These are phyloP conservation scores for Yponomeuta plumbellus DNA, from an alignment of 2,888 invertebrate species.

Conservation along the genomic window DNA sequence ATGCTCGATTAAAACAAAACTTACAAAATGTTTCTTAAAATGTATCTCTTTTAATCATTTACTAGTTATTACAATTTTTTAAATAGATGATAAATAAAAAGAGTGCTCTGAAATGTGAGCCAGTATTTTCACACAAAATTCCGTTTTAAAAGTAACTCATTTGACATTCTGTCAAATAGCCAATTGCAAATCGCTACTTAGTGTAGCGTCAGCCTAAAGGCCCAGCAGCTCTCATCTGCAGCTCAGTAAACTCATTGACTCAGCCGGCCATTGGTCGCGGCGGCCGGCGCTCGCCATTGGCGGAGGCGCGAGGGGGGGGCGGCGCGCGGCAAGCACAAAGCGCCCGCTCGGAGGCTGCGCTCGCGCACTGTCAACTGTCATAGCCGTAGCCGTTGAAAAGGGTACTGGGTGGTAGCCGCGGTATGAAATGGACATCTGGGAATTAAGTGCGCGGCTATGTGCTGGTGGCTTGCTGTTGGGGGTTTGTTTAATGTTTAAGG, in stretches of 20 bases:
- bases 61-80: no score
- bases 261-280: constrained; percentile 55
- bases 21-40: no score
- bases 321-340: constrained; percentile 56
- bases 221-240: not conserved
- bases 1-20: no score
- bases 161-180: not conserved
- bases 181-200: constrained; percentile 19
- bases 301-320: constrained; percentile 29
- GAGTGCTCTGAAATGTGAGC: no score
- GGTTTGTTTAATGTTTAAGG: no score
- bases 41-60: no score
- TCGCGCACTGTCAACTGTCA: constrained; percentile 53
- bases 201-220: constrained; percentile 45
- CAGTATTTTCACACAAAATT: no score
- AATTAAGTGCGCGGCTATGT: not conserved
- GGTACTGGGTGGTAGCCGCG: constrained; percentile 11
- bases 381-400: constrained; percentile 51
- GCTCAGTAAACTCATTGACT: not conserved
- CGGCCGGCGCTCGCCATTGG: constrained; percentile 47
- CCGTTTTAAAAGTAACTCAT: no score
- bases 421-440: constrained; percentile 40
- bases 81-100: no score
- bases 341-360: constrained; percentile 32
- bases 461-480: no score